Evolutionary conservation across 2,888 invertebrate species (phyloP).

Genomic region (Spialia ferax): DNA sequence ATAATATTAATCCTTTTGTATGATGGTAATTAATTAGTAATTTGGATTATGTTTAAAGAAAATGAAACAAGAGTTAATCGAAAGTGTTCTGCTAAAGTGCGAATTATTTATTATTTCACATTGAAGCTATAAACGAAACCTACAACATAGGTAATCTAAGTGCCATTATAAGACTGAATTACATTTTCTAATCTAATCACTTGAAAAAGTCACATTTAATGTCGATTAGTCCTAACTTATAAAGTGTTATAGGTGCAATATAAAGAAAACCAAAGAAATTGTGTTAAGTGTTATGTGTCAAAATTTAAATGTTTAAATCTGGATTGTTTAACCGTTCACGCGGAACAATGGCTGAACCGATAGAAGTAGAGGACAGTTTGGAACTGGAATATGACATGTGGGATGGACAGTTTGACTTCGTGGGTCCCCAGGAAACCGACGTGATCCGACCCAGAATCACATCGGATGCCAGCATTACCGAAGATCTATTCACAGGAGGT

Average conservation of each 20-base stretch:
- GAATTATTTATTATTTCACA: conserved; percentile 20
- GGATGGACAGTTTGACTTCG: conserved; percentile 96
- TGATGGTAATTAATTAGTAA: conserved; percentile 70
- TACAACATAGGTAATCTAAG: conserved; percentile 47
- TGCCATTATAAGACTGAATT: conserved; percentile 75
- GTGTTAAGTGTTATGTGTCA: conserved; percentile 54
- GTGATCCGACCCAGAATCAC: conserved; percentile 69
- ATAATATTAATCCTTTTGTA: conserved; percentile 79
- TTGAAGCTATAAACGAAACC: conserved; percentile 12
- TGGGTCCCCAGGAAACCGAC: conserved; percentile 86
- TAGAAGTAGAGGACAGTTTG: conserved; percentile 86
- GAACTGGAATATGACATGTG: conserved; percentile 95
- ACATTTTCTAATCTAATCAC: conserved; percentile 73
- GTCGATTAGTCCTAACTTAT: conserved; percentile 56
- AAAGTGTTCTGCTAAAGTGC: conserved; percentile 13
- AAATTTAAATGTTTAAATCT: conserved; percentile 79
- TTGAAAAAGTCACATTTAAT: conserved; percentile 64
- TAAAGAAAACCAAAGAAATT: conserved; percentile 74
- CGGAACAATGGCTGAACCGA: conserved; percentile 76
- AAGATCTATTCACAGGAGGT: conserved; percentile 79
- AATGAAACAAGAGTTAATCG: conserved; percentile 21
- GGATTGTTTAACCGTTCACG: conserved; percentile 76
- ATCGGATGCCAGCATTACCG: conserved; percentile 75
- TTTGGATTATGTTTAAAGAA: conserved; percentile 18
- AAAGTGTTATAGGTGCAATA: conserved; percentile 65